Evolutionary conservation across 2,888 invertebrate species (phyloP), one percentile per base, ranked within the genome.

Genomic region (Eilema caniola): DNA sequence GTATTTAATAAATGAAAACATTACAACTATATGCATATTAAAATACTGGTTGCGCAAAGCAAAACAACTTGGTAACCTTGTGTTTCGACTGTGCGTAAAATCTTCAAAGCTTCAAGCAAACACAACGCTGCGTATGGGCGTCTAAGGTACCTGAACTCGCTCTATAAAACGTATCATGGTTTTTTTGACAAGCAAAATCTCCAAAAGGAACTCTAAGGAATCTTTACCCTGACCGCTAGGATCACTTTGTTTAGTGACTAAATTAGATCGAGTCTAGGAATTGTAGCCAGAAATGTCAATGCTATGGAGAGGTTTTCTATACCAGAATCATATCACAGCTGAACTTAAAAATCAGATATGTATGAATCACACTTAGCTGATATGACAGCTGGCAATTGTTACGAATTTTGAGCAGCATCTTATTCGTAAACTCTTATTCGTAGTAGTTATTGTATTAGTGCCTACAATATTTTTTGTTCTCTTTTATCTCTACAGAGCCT

Each of bases 1-100:
- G 62, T 83, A 73, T 81, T 82, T 86, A 82, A 73, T 80, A 73
- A 81, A 77, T 72, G 77, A 80, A 86, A 87, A 89, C 85, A 88
- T 53, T n/a, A 53, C 53, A 53, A 53, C 53, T 53, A 53, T n/a
- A 87, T 86, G 85, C 81, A 79, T 78, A 88, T 86, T 86, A 85
- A 84, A 85, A 78, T 80, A 77, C 66, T 53, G 77, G 72, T 71
- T 63, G 41, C 41, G 62, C 37, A 62, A 24, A 62, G 20, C 62
- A 37, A 41, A 11, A 3, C 25, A 62, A 41, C 25, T 62, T 62
- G 41, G 20, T 62, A 24, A 24, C 37, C 10, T 37, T 2, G 10
- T 53, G 53, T 53, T 47, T 47, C n/a, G 53, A 53, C 53, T 53
- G 53, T 53, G 53, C 10, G 53, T 53, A 53, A n/a, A 53, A 47